A percentile compares a stretch with the other conserved stretches of the same genome.
Conservation (phyloP, 2,113 vertebrate genomes). For the Heliornis fulica region DNA sequence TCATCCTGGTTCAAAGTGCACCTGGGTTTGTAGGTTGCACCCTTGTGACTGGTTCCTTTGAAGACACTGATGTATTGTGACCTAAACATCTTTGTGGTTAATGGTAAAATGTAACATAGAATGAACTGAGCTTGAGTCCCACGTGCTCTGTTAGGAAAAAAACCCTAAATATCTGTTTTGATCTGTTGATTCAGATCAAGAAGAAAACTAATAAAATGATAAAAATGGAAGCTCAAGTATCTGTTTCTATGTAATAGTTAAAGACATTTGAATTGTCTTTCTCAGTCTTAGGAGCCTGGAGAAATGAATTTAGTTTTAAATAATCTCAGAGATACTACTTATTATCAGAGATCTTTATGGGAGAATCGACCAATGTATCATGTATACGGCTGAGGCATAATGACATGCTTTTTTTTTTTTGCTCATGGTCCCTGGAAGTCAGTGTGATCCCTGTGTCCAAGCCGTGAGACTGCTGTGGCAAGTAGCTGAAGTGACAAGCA, state of each 20-base stretch:
- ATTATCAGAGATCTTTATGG: not conserved
- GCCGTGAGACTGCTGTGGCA: not conserved
- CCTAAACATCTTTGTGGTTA: not conserved
- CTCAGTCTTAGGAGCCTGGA: not conserved
- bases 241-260: not conserved
- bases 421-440: not conserved
- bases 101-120: not conserved
- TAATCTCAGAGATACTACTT: not conserved
- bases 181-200: not conserved
- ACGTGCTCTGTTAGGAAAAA: not conserved
- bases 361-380: fast-evolving
- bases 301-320: not conserved
- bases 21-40: not conserved
- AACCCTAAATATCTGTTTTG: not conserved
- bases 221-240: not conserved
- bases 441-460: not conserved
- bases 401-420: no score
- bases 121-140: not conserved
- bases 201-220: not conserved
- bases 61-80: not conserved
- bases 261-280: not conserved
- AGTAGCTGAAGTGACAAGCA: not conserved
- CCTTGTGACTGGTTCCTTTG: not conserved
- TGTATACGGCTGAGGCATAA: not conserved
- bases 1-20: not conserved